Conservation (phyloP, 2,888 invertebrate species). For the Agrotis ipsilon region DNA sequence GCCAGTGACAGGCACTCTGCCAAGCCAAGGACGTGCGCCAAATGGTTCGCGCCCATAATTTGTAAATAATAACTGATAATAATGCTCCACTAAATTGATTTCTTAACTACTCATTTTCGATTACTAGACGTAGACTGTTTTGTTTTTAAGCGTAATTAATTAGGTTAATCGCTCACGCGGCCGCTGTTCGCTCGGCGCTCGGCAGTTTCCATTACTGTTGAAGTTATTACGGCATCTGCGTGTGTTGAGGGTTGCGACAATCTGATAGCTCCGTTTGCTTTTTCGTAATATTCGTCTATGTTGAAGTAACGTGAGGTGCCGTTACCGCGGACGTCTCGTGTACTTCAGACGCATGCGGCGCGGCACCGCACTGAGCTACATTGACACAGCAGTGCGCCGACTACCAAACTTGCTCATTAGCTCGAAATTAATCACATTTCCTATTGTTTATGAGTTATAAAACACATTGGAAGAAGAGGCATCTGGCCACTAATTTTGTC, state of each 20-base stretch:
- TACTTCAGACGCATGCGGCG: conserved; percentile 1
- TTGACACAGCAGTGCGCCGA: neutral
- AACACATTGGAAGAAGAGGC: no score
- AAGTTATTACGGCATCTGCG: conserved; percentile 38
- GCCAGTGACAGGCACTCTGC: conserved; percentile 1
- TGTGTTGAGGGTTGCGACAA: conserved; percentile 57
- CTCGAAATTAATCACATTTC: no score
- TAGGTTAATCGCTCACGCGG: conserved; percentile 14
- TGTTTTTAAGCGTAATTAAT: conserved; percentile 19
- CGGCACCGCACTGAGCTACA: neutral
- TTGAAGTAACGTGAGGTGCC: conserved; percentile 22
- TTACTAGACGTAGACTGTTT: neutral
- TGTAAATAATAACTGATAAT: conserved; percentile 46
- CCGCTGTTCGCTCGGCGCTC: neutral
- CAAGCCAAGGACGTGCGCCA: conserved; percentile 25
- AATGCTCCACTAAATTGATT: conserved; percentile 30
- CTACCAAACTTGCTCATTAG: no score
- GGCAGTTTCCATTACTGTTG: conserved; percentile 20
- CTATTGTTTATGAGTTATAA: no score
- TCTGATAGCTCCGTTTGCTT: conserved; percentile 47
- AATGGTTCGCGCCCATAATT: conserved; percentile 24
- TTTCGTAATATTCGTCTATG: conserved; percentile 48
- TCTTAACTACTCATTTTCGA: conserved; percentile 6
- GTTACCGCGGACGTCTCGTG: conserved; percentile 8
- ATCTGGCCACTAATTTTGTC: no score